Evolutionary conservation across 1,140 invertebrate genomes (phyloP).

Genomic region (Lucilia cuprina): DNA sequence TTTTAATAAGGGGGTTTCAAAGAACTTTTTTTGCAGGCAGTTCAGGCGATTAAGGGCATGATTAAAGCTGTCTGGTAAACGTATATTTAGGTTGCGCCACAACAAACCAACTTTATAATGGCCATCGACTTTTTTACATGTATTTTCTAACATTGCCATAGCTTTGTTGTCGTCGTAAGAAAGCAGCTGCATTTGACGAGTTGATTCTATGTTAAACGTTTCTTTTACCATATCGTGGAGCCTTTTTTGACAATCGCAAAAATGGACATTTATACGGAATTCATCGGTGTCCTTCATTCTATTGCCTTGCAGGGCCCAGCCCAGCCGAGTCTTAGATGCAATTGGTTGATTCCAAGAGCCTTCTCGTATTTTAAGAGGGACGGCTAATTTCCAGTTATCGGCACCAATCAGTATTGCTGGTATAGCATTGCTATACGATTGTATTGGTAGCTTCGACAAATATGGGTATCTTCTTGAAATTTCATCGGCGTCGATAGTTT

Average conservation of each 20-base stretch:
- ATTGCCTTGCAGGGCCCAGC: neutral
- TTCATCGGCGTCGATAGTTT: neutral
- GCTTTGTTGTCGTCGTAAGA: neutral
- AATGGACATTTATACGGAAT: neutral
- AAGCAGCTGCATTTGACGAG: neutral
- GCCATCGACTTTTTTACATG: neutral
- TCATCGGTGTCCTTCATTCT: neutral
- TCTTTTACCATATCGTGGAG: neutral
- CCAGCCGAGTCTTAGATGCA: slow-evolving; percentile 8
- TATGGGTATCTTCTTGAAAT: neutral
- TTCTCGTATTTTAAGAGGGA: slow-evolving; percentile 24
- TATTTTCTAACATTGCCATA: neutral
- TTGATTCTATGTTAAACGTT: neutral
- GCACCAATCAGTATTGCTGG: slow-evolving; percentile 18
- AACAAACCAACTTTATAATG: slow-evolving; percentile 3
- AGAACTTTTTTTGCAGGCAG: neutral
- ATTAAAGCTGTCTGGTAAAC: neutral
- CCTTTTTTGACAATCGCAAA: neutral
- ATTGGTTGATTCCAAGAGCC: slow-evolving; percentile 5
- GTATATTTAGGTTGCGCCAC: neutral
- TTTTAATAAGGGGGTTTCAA: neutral
- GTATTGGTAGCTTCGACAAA: neutral
- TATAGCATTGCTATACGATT: neutral
- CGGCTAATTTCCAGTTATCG: slow-evolving; percentile 18
- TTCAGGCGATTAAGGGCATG: neutral